These are phyloP conservation scores for Trissolcus basalis DNA, from an alignment of 1,140 invertebrate species.

Conservation along the genomic window DNA sequence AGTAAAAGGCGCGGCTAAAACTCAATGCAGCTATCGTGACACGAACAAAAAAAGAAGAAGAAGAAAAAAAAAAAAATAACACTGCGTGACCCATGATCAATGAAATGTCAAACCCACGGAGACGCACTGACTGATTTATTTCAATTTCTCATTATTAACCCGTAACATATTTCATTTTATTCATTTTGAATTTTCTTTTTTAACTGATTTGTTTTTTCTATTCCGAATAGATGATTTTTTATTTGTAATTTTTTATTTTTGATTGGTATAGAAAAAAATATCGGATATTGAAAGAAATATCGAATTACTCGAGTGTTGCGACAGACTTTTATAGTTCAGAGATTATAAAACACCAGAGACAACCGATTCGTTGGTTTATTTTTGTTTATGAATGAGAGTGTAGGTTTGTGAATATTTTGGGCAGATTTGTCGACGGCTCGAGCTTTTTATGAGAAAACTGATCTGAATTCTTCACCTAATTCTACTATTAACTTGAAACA, in stretches of 20 bases:
- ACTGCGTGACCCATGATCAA: constrained; percentile 34
- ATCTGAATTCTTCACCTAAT: constrained; percentile 3
- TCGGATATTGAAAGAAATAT: too few species aligned
- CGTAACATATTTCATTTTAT: background rate
- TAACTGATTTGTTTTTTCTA: too few species aligned
- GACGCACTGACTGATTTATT: constrained; percentile 31
- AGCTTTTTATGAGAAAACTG: constrained; percentile 15
- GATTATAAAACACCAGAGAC: constrained; percentile 17
- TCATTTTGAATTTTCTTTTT: background rate
- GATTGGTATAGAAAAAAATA: too few species aligned
- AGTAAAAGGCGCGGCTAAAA: constrained; percentile 26
- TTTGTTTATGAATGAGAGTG: constrained; percentile 38
- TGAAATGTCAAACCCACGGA: constrained; percentile 20
- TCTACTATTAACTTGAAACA: background rate
- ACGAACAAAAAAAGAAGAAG: constrained; percentile 7
- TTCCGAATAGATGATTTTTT: too few species aligned
- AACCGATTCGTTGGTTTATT: constrained; percentile 20
- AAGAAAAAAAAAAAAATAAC: constrained; percentile 4
- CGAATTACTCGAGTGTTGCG: too few species aligned
- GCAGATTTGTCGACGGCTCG: background rate
- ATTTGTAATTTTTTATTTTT: too few species aligned
- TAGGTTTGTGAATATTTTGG: constrained; percentile 13
- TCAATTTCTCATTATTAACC: background rate
- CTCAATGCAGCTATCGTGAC: constrained; percentile 17
- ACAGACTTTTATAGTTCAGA: constrained; percentile 10